phyloP scores from a whole-genome alignment of 2,888 invertebrate species.

The Cantharis rustica region DNA sequence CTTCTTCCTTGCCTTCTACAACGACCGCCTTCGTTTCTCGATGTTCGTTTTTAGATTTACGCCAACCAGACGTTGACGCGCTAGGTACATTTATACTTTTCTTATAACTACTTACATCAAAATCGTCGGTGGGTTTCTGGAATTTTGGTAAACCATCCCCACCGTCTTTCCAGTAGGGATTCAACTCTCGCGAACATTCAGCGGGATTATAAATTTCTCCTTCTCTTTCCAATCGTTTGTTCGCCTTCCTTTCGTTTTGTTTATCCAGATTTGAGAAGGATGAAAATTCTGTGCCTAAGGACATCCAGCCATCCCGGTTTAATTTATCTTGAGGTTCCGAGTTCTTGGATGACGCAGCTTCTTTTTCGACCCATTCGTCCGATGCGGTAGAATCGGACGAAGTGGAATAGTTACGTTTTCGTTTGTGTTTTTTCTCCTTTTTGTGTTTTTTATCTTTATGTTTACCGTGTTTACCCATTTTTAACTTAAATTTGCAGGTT shows the following conservation, averaged over 20 bases:
- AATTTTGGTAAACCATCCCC: conserved; percentile 79
- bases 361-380: conserved; percentile 69
- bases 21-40: background rate
- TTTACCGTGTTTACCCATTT: conserved; percentile 43
- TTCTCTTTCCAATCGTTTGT: conserved; percentile 60
- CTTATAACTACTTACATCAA: conserved; percentile 42
- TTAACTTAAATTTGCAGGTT: background rate
- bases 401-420: conserved; percentile 29
- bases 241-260: conserved; percentile 56
- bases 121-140: conserved; percentile 57
- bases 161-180: conserved; percentile 91
- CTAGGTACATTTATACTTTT: conserved; percentile 31
- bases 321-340: conserved; percentile 38
- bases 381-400: conserved; percentile 42
- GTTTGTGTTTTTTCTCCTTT: conserved; percentile 51
- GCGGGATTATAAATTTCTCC: conserved; percentile 70
- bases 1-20: background rate
- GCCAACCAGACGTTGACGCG: conserved; percentile 29
- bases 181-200: conserved; percentile 77
- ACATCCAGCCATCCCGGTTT: conserved; percentile 81
- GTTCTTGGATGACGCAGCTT: conserved; percentile 26
- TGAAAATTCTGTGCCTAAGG: conserved; percentile 57
- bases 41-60: conserved; percentile 12
- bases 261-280: conserved; percentile 52
- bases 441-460: conserved; percentile 56